Base-by-base conservation (phyloP, 2,797 vertebrate genomes). In the Zalophus californianus region DNA sequence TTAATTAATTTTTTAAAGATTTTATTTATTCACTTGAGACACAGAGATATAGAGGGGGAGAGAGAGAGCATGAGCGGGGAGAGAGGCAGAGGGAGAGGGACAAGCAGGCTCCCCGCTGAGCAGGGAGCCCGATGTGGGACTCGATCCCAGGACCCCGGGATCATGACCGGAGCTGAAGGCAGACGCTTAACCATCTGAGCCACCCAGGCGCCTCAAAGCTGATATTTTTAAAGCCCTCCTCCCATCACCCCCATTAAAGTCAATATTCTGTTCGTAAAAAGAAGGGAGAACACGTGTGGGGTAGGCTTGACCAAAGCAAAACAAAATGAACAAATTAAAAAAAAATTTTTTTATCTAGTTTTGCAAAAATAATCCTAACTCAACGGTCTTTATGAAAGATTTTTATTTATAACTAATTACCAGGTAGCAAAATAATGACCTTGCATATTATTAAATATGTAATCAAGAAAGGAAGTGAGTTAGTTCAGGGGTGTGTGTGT, bases 351-450 rank as follows among this genome's bases (percentile, higher is more conserved):
- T 48, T 20, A 62, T 50, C 18, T 72, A 58, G 73, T 48, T 77
- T 89, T 91, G 29, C n/a, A 93, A 89, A 93, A 95, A 83, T 44
- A 62, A 85, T 29, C 18, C 27, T 78, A 48, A 68, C 11, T 66
- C 62, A 50, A 41, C 80, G 20, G 32, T 66, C 56, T 58, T 95
- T 18, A 25, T 38, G n/a, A 92, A 48, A 44, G 62, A 48, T 13
- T 70, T 72, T 66, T 75, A 75, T 86, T 83, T 84, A 7, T 79
- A 56, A 38, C 25, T 54, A 86, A 78, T 93, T 73, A 56, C 25
- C 44, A 35, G 29, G 27, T 27, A 35, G 18, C 23, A 72, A 80
- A 77, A 52, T 32, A 18, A 56, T 12, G 50, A 64, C 62, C 54
- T 1, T 66, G 7, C 48, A 21, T 73, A 32, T 56, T 70, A 56